Percentiles rank a stretch among this genome's conserved stretches.
phyloP scores from a whole-genome alignment of 2,113 vertebrate species.

The Burhinus oedicnemus region DNA sequence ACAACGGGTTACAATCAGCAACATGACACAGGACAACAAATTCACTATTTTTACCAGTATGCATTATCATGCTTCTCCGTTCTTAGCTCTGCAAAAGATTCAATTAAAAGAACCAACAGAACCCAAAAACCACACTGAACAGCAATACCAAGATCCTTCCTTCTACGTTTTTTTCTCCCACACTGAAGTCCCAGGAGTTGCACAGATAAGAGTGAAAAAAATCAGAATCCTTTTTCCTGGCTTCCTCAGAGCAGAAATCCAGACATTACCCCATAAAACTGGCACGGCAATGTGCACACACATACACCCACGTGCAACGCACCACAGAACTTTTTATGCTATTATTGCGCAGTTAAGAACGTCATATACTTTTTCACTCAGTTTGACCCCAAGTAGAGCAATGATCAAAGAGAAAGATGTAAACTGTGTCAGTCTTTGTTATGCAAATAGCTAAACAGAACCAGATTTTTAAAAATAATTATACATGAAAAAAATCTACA shows the following conservation, averaged over 20 bases:
- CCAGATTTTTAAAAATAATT: neutral
- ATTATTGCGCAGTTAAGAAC: neutral
- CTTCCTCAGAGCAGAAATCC: neutral
- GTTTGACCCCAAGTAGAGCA: neutral
- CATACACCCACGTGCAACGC: accelerated
- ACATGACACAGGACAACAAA: neutral
- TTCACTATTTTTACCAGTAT: neutral
- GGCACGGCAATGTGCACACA: neutral
- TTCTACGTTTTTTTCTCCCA: neutral
- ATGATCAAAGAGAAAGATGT: neutral
- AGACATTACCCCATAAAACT: neutral
- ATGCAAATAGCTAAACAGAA: slow-evolving; percentile 49
- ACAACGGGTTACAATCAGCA: neutral
- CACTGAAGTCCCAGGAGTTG: neutral
- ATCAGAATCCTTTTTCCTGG: neutral
- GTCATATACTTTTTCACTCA: neutral
- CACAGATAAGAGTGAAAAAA: neutral
- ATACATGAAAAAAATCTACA: slow-evolving; percentile 15
- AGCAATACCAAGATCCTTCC: neutral
- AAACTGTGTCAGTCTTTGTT: slow-evolving; percentile 27
- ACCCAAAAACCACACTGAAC: neutral
- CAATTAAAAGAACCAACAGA: neutral
- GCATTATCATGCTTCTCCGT: neutral
- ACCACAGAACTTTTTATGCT: neutral
- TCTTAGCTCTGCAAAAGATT: neutral